Conservation (phyloP, 1,140 invertebrate genomes). For the Zaprionus ornatus region DNA sequence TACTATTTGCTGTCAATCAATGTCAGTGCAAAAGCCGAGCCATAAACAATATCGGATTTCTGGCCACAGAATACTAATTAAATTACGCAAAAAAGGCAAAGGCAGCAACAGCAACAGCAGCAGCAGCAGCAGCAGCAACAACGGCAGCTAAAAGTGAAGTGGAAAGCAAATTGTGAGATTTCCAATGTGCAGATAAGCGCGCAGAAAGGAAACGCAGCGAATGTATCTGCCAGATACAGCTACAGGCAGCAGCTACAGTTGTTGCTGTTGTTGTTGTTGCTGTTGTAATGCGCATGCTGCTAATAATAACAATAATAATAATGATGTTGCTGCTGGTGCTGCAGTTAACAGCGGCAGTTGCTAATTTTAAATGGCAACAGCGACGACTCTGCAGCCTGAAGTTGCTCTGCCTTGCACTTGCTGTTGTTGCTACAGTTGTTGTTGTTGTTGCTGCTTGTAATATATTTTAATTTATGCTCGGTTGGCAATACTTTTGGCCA, state of each 20-base stretch:
- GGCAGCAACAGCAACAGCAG: slow-evolving; percentile 25
- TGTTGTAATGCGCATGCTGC: slow-evolving; percentile 42
- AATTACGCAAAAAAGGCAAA: slow-evolving; percentile 73
- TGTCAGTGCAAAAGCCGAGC: slow-evolving; percentile 75
- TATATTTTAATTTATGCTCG: slow-evolving; percentile 78
- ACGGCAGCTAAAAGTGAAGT: slow-evolving; percentile 41
- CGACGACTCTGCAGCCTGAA: slow-evolving; percentile 46
- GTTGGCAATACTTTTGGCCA: slow-evolving; percentile 75
- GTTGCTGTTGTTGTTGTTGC: slow-evolving; percentile 12
- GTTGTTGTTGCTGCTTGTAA: slow-evolving; percentile 49
- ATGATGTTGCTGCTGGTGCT: slow-evolving; percentile 29
- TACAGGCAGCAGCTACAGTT: slow-evolving; percentile 4
- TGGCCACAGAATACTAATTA: slow-evolving; percentile 81
- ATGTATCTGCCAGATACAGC: slow-evolving; percentile 52
- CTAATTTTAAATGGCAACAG: slow-evolving; percentile 71
- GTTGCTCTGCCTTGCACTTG: slow-evolving; percentile 30
- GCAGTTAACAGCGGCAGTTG: slow-evolving; percentile 26
- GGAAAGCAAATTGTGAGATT: slow-evolving; percentile 51
- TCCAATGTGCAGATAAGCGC: slow-evolving; percentile 52
- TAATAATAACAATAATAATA: slow-evolving; percentile 54
- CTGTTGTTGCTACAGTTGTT: slow-evolving; percentile 9
- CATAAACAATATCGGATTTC: slow-evolving; percentile 83
- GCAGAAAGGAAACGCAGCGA: slow-evolving; percentile 29
- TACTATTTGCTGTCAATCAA: slow-evolving; percentile 79
- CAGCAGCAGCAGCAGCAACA: slow-evolving; percentile 1